Conservation (phyloP, 2,888 invertebrate genomes). For the Drosophila buzzatii region DNA sequence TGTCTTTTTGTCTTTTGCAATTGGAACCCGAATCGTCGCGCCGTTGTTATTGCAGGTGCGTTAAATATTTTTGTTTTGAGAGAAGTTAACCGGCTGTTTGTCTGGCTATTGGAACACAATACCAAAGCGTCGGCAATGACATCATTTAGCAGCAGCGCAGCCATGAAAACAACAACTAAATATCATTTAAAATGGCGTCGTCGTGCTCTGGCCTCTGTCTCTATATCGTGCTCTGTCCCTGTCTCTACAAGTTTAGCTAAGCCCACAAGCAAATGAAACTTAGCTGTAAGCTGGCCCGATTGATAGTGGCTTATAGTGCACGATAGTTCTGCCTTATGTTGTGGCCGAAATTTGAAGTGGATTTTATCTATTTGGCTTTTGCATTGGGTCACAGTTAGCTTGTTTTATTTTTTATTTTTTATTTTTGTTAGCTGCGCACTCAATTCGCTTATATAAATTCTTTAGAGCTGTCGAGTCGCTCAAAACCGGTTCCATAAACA, state of each 20-base stretch:
- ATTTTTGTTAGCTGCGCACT: conserved; percentile 28
- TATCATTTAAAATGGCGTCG: conserved; percentile 64
- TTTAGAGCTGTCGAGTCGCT: conserved; percentile 28
- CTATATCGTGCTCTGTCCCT: background rate
- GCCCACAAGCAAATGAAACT: conserved; percentile 24
- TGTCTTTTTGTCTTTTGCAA: conserved; percentile 71
- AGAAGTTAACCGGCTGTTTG: conserved; percentile 60
- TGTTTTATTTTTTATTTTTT: conserved; percentile 1
- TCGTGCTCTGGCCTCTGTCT: conserved; percentile 8
- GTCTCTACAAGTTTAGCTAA: conserved; percentile 7
- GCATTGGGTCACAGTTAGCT: conserved; percentile 51
- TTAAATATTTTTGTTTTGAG: conserved; percentile 9
- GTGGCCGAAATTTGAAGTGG: conserved; percentile 31
- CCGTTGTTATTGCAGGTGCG: conserved; percentile 29
- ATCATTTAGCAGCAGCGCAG: conserved; percentile 64
- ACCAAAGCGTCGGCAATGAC: conserved; percentile 68
- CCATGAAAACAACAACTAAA: conserved; percentile 55
- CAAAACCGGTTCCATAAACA: conserved; percentile 66
- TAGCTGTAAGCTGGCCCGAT: conserved; percentile 38
- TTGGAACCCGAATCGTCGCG: conserved; percentile 45
- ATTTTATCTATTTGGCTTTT: conserved; percentile 36
- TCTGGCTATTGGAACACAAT: conserved; percentile 65
- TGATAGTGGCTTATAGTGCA: conserved; percentile 21
- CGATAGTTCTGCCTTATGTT: conserved; percentile 16
- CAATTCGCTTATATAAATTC: conserved; percentile 44